These are phyloP conservation scores for Popillia japonica DNA, from an alignment of 1,140 invertebrate genomes.

Conservation along the genomic window DNA sequence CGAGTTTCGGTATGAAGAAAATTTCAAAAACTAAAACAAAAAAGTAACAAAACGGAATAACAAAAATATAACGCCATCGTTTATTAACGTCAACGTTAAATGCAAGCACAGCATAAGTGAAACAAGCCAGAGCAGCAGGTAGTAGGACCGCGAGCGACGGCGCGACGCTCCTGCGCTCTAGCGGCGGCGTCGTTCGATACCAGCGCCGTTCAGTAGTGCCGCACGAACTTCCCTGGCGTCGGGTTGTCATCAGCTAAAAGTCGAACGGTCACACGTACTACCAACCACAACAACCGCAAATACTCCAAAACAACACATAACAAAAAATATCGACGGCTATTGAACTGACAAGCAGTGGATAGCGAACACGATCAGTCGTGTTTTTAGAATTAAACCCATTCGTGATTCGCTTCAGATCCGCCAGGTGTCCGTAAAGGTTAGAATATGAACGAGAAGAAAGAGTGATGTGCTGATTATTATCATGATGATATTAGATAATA, in stretches of 20 bases:
- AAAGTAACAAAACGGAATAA: conserved; percentile 5
- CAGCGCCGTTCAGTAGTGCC: conserved; percentile 57
- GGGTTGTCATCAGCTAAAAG: conserved; percentile 55
- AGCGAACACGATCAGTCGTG: conserved; percentile 13
- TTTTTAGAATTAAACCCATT: not conserved
- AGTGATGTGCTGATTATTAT: conserved; percentile 19
- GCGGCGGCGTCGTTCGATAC: conserved; percentile 60
- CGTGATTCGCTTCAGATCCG: conserved; percentile 22
- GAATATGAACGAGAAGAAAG: conserved; percentile 26
- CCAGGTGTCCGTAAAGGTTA: conserved; percentile 34
- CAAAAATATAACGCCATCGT: conserved; percentile 23
- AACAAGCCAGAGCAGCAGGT: conserved; percentile 56
- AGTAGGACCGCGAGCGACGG: conserved; percentile 53
- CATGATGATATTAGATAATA: conserved; percentile 9
- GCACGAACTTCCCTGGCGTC: conserved; percentile 58
- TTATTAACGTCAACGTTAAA: conserved; percentile 31
- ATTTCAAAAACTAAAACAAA: conserved; percentile 7
- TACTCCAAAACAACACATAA: conserved; percentile 30
- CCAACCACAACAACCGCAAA: conserved; percentile 28
- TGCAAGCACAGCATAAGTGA: conserved; percentile 29
- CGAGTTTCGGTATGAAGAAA: conserved; percentile 6
- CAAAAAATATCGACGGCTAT: conserved; percentile 20
- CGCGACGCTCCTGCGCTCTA: conserved; percentile 55
- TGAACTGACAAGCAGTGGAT: not conserved
- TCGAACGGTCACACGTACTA: conserved; percentile 39